phyloP scores from a whole-genome alignment of 2,797 vertebrate species.

The Centroberyx gerrardi region DNA sequence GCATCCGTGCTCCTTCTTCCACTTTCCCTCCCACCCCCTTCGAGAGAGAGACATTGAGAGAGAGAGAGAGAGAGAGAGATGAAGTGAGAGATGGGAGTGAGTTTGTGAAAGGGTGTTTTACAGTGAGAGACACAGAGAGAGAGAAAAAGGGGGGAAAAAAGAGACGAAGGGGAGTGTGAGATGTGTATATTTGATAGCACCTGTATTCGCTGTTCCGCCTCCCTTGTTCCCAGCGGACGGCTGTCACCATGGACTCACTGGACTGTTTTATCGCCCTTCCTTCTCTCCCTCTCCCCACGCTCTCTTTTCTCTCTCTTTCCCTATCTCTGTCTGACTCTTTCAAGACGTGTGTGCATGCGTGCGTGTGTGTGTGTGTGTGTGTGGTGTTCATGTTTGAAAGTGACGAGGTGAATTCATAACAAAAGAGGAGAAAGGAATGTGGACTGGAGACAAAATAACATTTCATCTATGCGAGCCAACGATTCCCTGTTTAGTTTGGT shows the following conservation, averaged over 20 bases:
- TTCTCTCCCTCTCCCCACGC: constrained; percentile 18
- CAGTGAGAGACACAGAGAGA: constrained; percentile 40
- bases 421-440: constrained; percentile 64
- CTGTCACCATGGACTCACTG: constrained; percentile 81
- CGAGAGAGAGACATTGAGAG: constrained; percentile 39
- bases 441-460: constrained; percentile 67
- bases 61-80: constrained; percentile 13
- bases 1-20: constrained; percentile 56
- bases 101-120: constrained; percentile 54
- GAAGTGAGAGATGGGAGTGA: constrained; percentile 35
- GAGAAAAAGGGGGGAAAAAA: constrained; percentile 61
- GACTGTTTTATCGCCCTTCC: constrained; percentile 78
- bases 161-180: constrained; percentile 63
- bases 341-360: constrained; percentile 35
- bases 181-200: constrained; percentile 79
- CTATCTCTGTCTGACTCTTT: constrained; percentile 67
- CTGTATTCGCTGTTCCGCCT: constrained; percentile 75
- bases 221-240: constrained; percentile 75
- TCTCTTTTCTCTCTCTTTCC: constrained; percentile 66
- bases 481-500: constrained; percentile 41
- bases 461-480: constrained; percentile 52
- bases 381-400: constrained; percentile 54
- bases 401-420: constrained; percentile 61
- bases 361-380: constrained; percentile 14
- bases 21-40: constrained; percentile 35